phyloP scores from a whole-genome alignment of 2,888 invertebrate species.

The Lithosia quadra region DNA sequence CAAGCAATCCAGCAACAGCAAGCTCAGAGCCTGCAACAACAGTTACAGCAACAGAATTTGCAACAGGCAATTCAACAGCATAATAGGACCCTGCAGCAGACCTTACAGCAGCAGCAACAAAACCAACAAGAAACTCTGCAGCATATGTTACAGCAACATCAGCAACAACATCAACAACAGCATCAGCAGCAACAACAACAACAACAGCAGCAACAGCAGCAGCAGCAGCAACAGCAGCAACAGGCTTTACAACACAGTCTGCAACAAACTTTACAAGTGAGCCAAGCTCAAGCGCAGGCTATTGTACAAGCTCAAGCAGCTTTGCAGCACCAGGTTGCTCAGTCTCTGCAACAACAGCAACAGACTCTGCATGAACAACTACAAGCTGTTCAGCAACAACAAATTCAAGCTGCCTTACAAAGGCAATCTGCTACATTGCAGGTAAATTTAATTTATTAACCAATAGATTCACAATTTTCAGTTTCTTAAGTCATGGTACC shows the following conservation, averaged over 20 bases:
- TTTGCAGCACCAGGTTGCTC: slow-evolving; percentile 81
- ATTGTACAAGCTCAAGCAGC: slow-evolving; percentile 81
- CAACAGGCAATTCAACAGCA: slow-evolving; percentile 70
- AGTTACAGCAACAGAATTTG: slow-evolving; percentile 67
- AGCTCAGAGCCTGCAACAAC: slow-evolving; percentile 64
- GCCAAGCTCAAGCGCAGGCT: slow-evolving; percentile 81
- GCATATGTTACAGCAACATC: slow-evolving; percentile 68
- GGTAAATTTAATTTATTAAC: slow-evolving; percentile 54
- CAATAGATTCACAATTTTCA: background rate
- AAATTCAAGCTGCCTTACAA: slow-evolving; percentile 82
- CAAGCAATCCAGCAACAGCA: slow-evolving; percentile 69
- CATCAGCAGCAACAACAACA: slow-evolving; percentile 66
- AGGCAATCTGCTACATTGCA: slow-evolving; percentile 81
- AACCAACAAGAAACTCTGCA: slow-evolving; percentile 51
- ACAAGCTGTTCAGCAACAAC: slow-evolving; percentile 82
- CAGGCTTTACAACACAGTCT: slow-evolving; percentile 73
- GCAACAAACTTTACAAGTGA: slow-evolving; percentile 79
- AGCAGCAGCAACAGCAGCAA: slow-evolving; percentile 65
- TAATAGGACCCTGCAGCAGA: slow-evolving; percentile 61
- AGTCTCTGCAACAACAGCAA: slow-evolving; percentile 80
- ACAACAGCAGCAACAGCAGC: slow-evolving; percentile 64
- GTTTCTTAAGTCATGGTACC: no score
- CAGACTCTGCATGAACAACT: slow-evolving; percentile 81
- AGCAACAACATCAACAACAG: slow-evolving; percentile 62
- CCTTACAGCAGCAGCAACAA: slow-evolving; percentile 68